Evolutionary conservation across 2,113 vertebrate genomes (phyloP).

Genomic region (Sula dactylatra): DNA sequence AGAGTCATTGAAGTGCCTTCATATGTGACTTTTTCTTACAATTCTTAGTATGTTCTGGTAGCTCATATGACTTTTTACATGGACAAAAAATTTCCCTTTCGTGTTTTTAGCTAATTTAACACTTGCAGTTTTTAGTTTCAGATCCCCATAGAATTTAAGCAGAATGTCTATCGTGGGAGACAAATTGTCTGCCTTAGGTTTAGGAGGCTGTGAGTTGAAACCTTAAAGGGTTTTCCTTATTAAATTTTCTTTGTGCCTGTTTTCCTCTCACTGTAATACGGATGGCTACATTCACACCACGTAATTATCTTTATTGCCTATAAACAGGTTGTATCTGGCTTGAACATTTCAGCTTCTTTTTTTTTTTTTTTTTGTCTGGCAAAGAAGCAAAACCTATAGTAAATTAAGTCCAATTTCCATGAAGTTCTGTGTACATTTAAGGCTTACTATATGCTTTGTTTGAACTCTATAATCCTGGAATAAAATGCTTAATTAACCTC

Average conservation of each 20-base stretch:
- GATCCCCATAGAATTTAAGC: neutral
- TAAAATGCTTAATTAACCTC: conserved; percentile 51
- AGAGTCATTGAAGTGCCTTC: neutral
- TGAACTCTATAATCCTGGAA: neutral
- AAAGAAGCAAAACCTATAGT: neutral
- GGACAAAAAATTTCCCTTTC: neutral
- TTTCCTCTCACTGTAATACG: neutral
- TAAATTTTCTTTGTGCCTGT: neutral
- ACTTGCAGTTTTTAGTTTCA: neutral
- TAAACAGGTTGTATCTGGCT: neutral
- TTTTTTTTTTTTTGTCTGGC: neutral
- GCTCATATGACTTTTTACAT: neutral
- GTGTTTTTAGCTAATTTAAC: neutral
- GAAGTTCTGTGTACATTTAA: neutral
- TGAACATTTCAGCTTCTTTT: neutral
- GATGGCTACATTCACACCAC: neutral
- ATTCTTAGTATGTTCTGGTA: neutral
- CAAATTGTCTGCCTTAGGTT: neutral
- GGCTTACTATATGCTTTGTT: neutral
- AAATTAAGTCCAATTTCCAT: neutral
- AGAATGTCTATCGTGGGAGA: neutral
- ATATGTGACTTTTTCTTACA: neutral
- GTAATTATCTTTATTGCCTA: neutral
- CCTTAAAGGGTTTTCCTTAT: neutral
- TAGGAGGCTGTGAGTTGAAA: neutral